Conservation (phyloP, 2,888 invertebrate genomes). For the Dendrolimus houi region DNA sequence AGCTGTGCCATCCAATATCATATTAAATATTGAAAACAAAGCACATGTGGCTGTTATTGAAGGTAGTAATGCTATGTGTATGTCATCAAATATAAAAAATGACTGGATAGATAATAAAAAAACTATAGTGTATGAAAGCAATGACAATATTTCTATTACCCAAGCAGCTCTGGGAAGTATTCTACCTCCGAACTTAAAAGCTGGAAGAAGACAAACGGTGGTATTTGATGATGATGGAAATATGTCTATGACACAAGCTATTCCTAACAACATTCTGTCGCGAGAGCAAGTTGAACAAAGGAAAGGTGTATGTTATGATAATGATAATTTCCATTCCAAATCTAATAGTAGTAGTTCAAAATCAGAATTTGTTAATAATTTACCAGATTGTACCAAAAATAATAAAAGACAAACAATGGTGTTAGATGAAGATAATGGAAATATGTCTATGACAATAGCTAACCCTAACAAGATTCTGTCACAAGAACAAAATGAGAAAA, state of each 20-base stretch:
- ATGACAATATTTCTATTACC: conserved; percentile 24
- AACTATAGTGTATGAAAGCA: conserved; percentile 19
- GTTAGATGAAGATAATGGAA: conserved; percentile 10
- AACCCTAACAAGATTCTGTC: conserved; percentile 17
- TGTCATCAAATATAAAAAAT: too few relatives aligned
- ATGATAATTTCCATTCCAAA: too few relatives aligned
- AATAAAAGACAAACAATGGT: conserved; percentile 17
- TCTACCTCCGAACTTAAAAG: background rate
- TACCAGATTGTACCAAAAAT: background rate
- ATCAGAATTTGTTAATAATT: too few relatives aligned
- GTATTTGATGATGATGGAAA: conserved; percentile 10
- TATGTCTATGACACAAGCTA: conserved; percentile 20
- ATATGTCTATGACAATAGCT: conserved; percentile 21
- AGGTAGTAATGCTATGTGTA: too few relatives aligned
- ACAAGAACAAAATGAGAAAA: too few relatives aligned
- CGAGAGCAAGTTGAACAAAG: too few relatives aligned
- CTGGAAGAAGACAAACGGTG: conserved; percentile 12
- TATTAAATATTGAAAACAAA: background rate
- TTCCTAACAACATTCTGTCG: conserved; percentile 17
- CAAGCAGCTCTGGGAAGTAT: conserved; percentile 16
- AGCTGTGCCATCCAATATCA: background rate
- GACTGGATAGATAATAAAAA: conserved; percentile 4
- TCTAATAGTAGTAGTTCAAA: too few relatives aligned
- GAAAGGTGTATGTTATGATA: too few relatives aligned
- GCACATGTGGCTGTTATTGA: too few relatives aligned